phyloP scores from a whole-genome alignment of 2,888 invertebrate genomes.

The Pyralis farinalis region DNA sequence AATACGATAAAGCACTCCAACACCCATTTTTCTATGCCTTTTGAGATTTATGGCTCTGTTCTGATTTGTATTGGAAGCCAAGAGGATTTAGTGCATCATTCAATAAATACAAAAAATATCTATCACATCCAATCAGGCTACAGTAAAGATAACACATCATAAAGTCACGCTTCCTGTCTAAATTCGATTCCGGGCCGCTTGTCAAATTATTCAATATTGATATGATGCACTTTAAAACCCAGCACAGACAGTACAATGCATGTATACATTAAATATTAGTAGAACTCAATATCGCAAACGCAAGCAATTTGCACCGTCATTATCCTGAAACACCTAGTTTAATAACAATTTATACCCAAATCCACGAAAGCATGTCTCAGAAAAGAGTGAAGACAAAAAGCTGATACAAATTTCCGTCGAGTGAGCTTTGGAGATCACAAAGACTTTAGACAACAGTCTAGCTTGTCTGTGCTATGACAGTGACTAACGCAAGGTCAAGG shows the following conservation, averaged over 20 bases:
- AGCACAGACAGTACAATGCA: slow-evolving; percentile 70
- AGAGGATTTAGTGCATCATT: slow-evolving; percentile 76
- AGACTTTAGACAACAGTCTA: slow-evolving; percentile 72
- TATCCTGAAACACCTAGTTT: slow-evolving; percentile 65
- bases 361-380: slow-evolving; percentile 81
- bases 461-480: slow-evolving; percentile 73
- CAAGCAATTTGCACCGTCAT: slow-evolving; percentile 73
- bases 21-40: slow-evolving; percentile 72
- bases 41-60: slow-evolving; percentile 66
- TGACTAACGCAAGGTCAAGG: slow-evolving; percentile 60
- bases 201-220: slow-evolving; percentile 49
- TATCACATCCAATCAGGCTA: slow-evolving; percentile 27
- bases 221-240: slow-evolving; percentile 76
- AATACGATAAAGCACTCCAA: slow-evolving; percentile 66
- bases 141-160: slow-evolving; percentile 17
- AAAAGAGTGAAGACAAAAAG: slow-evolving; percentile 64
- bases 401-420: slow-evolving; percentile 52
- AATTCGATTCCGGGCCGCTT: slow-evolving; percentile 33
- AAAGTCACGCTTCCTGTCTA: slow-evolving; percentile 23
- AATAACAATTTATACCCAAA: slow-evolving; percentile 45
- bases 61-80: slow-evolving; percentile 53
- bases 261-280: slow-evolving; percentile 59
- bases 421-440: slow-evolving; percentile 61
- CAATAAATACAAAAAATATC: slow-evolving; percentile 39
- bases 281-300: slow-evolving; percentile 71